A percentile compares a stretch with the other conserved stretches of the same genome.
Evolutionary conservation across 2,113 vertebrate genomes (phyloP).

Genomic region (Opisthocomus hoazin): DNA sequence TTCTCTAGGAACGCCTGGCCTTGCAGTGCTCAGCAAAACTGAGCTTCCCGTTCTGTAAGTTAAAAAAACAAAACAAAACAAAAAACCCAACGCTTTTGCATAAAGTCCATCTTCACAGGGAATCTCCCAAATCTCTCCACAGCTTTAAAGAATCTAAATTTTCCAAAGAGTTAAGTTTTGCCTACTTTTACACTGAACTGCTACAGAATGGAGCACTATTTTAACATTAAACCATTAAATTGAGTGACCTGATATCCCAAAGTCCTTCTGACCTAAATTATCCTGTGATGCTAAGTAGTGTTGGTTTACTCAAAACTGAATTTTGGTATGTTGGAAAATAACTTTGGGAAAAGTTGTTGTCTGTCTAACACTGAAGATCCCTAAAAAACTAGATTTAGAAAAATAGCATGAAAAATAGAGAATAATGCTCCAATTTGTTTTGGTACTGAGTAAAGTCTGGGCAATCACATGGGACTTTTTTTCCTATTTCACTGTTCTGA

Average conservation of each 20-base stretch:
- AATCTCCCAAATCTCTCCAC: neutral
- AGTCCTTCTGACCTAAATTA: neutral
- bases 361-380: neutral
- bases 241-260: neutral
- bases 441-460: neutral
- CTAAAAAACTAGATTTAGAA: neutral
- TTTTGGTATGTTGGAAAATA: neutral
- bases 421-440: neutral
- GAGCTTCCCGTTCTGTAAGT: neutral
- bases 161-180: neutral
- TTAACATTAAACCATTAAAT: neutral
- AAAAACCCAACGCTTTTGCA: neutral
- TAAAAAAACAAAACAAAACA: neutral
- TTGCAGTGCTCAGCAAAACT: neutral
- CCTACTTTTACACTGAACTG: neutral
- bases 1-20: neutral
- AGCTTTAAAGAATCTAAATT: neutral
- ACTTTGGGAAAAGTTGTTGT: neutral
- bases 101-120: neutral
- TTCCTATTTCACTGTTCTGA: neutral
- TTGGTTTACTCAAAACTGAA: neutral
- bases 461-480: neutral
- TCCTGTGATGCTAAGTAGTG: neutral
- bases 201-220: neutral
- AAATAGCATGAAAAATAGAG: neutral